phyloP scores from a whole-genome alignment of 1,140 invertebrate species.

The Drosophila punjabiensis region DNA sequence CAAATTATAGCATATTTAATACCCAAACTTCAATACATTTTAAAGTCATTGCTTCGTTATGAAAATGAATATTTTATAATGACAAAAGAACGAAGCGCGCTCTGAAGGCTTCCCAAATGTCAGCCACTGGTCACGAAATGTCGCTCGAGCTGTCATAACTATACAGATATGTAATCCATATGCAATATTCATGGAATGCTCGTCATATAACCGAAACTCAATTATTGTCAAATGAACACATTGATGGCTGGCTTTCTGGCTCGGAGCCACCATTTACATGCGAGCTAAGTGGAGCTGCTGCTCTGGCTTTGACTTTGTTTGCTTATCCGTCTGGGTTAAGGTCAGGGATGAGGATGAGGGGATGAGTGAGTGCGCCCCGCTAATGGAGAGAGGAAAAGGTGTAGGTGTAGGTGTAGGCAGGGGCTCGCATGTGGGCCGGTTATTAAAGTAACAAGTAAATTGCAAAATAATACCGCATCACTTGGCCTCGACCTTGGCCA shows the following conservation, averaged over 20 bases:
- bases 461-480: conserved; percentile 52
- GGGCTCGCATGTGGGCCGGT: conserved; percentile 47
- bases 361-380: conserved; percentile 5
- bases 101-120: conserved; percentile 14
- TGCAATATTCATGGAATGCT: conserved; percentile 35
- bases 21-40: neutral
- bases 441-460: conserved; percentile 65
- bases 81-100: conserved; percentile 2
- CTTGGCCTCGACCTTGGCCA: conserved; percentile 42
- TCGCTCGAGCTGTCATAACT: conserved; percentile 34
- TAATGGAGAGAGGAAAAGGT: neutral
- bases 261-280: conserved; percentile 42
- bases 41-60: conserved; percentile 13
- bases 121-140: conserved; percentile 41
- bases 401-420: conserved; percentile 23
- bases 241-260: conserved; percentile 39
- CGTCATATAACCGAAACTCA: conserved; percentile 45
- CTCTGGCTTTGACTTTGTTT: conserved; percentile 13
- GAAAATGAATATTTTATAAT: conserved; percentile 23
- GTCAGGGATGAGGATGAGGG: conserved; percentile 38
- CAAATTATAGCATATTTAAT: conserved; percentile 4
- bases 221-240: conserved; percentile 58
- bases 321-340: conserved; percentile 30
- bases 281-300: conserved; percentile 21
- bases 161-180: conserved; percentile 29